Conservation (phyloP, 2,797 vertebrate species). For the Hapalemur alaotrensis region DNA sequence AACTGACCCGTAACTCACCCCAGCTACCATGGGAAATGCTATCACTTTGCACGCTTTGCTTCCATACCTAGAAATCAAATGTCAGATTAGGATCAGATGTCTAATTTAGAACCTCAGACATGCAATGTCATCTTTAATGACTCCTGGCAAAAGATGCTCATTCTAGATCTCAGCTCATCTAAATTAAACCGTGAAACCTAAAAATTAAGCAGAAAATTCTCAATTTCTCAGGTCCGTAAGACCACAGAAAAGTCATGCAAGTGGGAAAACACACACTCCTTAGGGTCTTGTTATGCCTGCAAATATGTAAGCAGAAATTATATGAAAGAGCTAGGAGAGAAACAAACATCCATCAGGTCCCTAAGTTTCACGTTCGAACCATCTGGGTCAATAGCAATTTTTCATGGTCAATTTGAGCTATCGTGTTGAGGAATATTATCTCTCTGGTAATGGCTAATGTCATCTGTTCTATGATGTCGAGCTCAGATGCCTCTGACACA, state of each 20-base stretch:
- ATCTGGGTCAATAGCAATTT: not conserved
- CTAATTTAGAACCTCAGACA: constrained; percentile 45
- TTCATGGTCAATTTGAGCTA: not conserved
- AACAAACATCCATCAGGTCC: not conserved
- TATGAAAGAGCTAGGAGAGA: not conserved
- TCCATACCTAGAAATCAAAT: constrained; percentile 65
- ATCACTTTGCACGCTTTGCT: constrained; percentile 1
- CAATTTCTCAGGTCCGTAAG: not conserved
- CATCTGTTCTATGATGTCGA: constrained; percentile 4
- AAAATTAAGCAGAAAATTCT: constrained; percentile 57
- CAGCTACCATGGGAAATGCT: constrained; percentile 66
- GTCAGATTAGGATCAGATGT: constrained; percentile 57
- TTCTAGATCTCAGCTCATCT: constrained; percentile 22
- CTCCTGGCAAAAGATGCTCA: constrained; percentile 14
- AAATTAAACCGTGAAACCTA: constrained; percentile 60
- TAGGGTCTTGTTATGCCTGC: not conserved
- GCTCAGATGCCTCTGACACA: constrained; percentile 16
- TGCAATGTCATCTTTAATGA: constrained; percentile 46
- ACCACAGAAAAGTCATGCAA: constrained; percentile 9
- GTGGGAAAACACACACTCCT: not conserved
- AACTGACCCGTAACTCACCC: constrained; percentile 74
- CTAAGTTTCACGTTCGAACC: not conserved
- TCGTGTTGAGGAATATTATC: not conserved
- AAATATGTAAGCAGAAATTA: not conserved
- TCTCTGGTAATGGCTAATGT: constrained; percentile 50